Evolutionary conservation across 2,113 vertebrate genomes (phyloP), one percentile per base, ranked within the genome.

Genomic region (Gopherus evgoodei): DNA sequence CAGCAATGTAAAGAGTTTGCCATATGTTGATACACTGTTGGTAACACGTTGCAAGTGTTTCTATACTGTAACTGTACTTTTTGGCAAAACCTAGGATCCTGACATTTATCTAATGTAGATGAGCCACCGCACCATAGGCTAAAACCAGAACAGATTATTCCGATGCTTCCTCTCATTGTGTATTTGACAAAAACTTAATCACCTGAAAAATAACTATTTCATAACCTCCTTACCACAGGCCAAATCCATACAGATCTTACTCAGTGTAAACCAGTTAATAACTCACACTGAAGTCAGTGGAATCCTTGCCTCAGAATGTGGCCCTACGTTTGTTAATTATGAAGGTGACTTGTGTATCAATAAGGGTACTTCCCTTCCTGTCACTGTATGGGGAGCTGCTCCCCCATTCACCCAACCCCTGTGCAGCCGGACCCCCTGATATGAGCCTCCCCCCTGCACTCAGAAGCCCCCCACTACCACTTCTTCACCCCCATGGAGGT

Each of bases 91-190:
- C 90, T 16, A 89, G 75, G 75, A 95, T 89, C 87, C 84, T 92
- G 86, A 88, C 81, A 47, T 89, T 93, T 88, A 96, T 91, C 62
- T 69, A 89, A 72, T 93, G 84, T 19, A 84, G 10, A 47, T 94
- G 95, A 97, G 88, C 93, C 94, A 96, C 89, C 9, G 53, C 65
- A 25, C 57, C 3, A 0, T 81, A 92, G 96, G 84, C 96, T 91
- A 93, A 89, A 86, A 90, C 93, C 17, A 8, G 0, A 2, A 87
- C 10, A 21, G 47, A 78, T 25, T 27, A 25, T 7, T 65, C 16
- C n/a, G 81, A 78, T 0, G 1, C 6, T 27, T 72, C 65, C 65
- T 38, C n/a, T 72, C n/a, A 72, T 38, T 22, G n/a, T 38, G 17
- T 72, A n/a, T 72, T n/a, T 27, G 25, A 47, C 42, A 47, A 78